Evolutionary conservation across 1,140 invertebrate genomes (phyloP).

Genomic region (Drosophila jambulina): DNA sequence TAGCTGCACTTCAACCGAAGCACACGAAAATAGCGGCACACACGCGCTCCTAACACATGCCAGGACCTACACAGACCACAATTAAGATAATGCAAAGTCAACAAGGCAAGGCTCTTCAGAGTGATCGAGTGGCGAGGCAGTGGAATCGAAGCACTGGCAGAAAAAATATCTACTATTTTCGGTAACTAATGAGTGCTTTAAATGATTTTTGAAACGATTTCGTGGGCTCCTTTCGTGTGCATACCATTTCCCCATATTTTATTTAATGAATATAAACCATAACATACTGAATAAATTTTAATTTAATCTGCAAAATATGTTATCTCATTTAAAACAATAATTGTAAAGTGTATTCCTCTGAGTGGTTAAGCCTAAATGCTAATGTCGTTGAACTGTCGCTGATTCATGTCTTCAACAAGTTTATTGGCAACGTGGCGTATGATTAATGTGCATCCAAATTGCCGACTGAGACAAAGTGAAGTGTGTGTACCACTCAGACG

Average conservation of each 20-base stretch:
- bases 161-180: background rate
- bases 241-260: background rate
- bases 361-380: constrained; percentile 10
- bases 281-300: background rate
- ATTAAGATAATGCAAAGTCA: constrained; percentile 71
- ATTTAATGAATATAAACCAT: background rate
- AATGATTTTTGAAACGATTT: too few relatives aligned
- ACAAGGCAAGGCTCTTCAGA: constrained; percentile 29
- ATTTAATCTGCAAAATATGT: too few relatives aligned
- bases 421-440: constrained; percentile 52
- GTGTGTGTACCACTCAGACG: constrained; percentile 24
- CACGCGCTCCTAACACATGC: constrained; percentile 34
- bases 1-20: constrained; percentile 39
- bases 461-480: constrained; percentile 27
- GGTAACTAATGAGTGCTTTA: background rate
- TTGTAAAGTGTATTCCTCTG: background rate
- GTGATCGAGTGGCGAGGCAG: constrained; percentile 33
- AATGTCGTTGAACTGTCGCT: constrained; percentile 54
- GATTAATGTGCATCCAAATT: constrained; percentile 61
- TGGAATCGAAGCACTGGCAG: background rate
- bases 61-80: constrained; percentile 53
- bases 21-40: constrained; percentile 35
- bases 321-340: background rate
- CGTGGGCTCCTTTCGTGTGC: too few relatives aligned
- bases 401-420: constrained; percentile 34